Conservation (phyloP, 2,888 invertebrate species). For the Germaria angustata region DNA sequence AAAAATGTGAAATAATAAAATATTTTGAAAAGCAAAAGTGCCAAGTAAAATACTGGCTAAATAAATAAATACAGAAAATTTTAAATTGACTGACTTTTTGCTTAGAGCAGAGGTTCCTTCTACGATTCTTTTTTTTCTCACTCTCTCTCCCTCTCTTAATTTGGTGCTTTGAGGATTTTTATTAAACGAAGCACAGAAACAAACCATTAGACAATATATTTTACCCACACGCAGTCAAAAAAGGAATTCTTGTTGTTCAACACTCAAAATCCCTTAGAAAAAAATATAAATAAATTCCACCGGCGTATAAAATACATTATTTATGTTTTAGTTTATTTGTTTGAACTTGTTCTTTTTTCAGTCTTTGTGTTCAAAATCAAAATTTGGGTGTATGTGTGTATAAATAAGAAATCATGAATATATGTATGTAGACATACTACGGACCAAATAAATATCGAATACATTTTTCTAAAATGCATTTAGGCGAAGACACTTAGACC, state of each 20-base stretch:
- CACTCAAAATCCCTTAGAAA: conserved; percentile 42
- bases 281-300: conserved; percentile 66
- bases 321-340: conserved; percentile 63
- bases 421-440: too few relatives aligned
- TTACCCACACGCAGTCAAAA: not conserved
- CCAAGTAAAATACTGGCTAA: conserved; percentile 18
- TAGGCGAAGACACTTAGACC: too few relatives aligned
- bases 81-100: conserved; percentile 17
- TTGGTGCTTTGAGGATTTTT: conserved; percentile 4
- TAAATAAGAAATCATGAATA: not conserved
- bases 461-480: too few relatives aligned
- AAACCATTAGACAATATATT: not conserved
- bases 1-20: conserved; percentile 6
- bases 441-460: too few relatives aligned
- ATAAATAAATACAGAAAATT: conserved; percentile 34
- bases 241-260: not conserved
- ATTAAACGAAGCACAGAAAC: not conserved
- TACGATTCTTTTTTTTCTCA: not conserved
- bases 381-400: not conserved
- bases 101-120: not conserved
- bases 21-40: conserved; percentile 3
- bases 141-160: too few relatives aligned
- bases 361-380: conserved; percentile 4
- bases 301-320: conserved; percentile 67
- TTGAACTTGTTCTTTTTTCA: conserved; percentile 32